Base-by-base conservation (phyloP, 1,140 invertebrate genomes). In the Hyphantria cunea region DNA sequence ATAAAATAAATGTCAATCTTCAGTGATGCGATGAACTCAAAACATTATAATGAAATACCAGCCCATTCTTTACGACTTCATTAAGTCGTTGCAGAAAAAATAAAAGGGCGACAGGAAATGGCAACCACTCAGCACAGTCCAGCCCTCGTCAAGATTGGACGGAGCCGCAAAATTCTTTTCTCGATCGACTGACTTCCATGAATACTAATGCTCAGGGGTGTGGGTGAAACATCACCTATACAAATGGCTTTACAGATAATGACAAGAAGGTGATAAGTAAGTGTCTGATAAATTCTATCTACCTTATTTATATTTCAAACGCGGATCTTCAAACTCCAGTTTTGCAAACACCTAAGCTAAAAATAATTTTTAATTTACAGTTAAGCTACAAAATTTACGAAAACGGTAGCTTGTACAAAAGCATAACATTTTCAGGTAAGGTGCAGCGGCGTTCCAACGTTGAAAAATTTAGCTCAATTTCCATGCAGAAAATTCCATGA, bases 181-280 rank as follows among this genome's bases (percentile, higher is more conserved):
- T 84, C 83, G 80, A 88, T 86, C 82, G 83, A 83, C 77, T 86
- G 78, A 84, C 80, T 88, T 78, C 79, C 78, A 88, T 88, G 85
- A 86, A 88, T 88, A 85, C 85, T 88, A 88, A 88, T 88, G 82
- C 70, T 59, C 50, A 42, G 71, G 69, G 77, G 74, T 70, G 70
- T 33, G 44, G 58, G 39, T 58, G 73, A 74, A 81, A 76, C 78
- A 72, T 69, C 73, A 70, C 61, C 58, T 74, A 74, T 66, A 66
- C 72, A 83, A 82, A 85, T 80, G 74, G 70, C 77, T 79, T 58
- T 71, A 67, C 47, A 72, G 68, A 70, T 79, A 78, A 80, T 78
- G 70, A 71, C 53, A 54, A 45, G 33, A 62, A 71, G 61, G 53
- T 70, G 59, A 53, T 54, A 63, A 53, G 44, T 41, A 54, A 63